Conservation (phyloP, 2,113 vertebrate species). For the Piprites chloris region DNA sequence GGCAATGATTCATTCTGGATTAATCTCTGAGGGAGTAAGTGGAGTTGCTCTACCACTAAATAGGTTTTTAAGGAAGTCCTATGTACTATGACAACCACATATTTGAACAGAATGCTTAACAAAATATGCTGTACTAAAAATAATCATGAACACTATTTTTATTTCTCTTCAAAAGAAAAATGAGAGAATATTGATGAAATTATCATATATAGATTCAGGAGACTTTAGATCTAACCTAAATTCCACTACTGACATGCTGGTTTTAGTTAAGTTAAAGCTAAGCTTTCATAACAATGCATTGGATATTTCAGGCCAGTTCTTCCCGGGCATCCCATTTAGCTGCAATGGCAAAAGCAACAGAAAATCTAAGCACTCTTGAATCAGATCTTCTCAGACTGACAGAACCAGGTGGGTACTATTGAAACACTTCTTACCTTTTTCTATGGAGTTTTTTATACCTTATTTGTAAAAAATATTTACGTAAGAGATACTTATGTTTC, state of each 20-base stretch:
- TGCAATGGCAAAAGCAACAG: constrained; percentile 67
- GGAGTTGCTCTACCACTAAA: background rate
- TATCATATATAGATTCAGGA: background rate
- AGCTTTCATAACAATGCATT: background rate
- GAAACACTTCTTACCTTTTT: background rate
- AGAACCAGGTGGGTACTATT: constrained; percentile 46
- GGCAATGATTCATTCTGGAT: background rate
- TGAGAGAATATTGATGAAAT: background rate
- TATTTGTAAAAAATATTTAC: background rate
- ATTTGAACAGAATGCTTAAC: background rate
- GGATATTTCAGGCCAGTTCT: constrained; percentile 48
- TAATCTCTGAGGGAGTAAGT: background rate
- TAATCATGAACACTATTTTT: background rate
- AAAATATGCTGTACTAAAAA: background rate
- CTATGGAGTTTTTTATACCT: background rate
- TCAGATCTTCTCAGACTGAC: constrained; percentile 70
- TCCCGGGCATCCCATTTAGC: constrained; percentile 39
- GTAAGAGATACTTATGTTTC: background rate
- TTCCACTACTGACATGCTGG: background rate
- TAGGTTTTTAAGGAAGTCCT: background rate
- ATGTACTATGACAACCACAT: background rate
- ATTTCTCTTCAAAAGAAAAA: background rate
- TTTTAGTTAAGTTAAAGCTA: background rate
- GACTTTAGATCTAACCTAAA: background rate
- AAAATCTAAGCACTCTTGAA: constrained; percentile 78